A percentile compares a stretch with the other conserved stretches of the same genome.
phyloP scores from a whole-genome alignment of 2,888 invertebrate genomes.

The Plagiodera versicolora region DNA sequence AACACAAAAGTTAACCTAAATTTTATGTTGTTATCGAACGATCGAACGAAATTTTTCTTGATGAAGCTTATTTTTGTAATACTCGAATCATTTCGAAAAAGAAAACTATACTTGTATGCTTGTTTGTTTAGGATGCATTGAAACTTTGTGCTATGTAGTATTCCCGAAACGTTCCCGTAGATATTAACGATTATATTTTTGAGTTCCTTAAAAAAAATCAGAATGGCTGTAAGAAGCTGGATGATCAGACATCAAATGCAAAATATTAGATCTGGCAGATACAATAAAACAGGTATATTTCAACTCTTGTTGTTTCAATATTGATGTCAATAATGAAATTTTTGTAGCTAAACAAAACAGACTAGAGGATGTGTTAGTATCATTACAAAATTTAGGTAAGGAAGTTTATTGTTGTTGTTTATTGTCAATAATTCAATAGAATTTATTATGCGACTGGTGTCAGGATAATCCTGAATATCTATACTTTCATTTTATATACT shows the following conservation, averaged over 20 bases:
- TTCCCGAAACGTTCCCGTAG: conserved; percentile 24
- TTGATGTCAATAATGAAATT: conserved; percentile 4
- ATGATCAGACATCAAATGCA: conserved; percentile 54
- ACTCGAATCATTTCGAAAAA: background rate
- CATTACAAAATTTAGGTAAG: conserved; percentile 38
- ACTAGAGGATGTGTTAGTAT: conserved; percentile 55
- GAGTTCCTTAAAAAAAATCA: conserved; percentile 20
- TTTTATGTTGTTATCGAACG: background rate
- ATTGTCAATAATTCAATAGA: background rate
- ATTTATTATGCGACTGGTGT: background rate
- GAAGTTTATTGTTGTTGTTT: conserved; percentile 22
- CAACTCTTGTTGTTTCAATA: conserved; percentile 2
- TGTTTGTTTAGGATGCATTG: conserved; percentile 25
- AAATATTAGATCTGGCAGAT: conserved; percentile 55
- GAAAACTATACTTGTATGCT: conserved; percentile 20
- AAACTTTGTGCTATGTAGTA: conserved; percentile 21
- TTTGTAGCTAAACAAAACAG: conserved; percentile 55
- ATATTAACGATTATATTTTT: conserved; percentile 24
- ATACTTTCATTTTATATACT: background rate
- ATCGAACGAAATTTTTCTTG: background rate
- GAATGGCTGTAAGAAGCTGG: conserved; percentile 60
- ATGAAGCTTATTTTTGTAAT: background rate
- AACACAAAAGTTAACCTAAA: background rate
- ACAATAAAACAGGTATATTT: conserved; percentile 50
- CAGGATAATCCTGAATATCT: background rate